Evolutionary conservation across 2,888 invertebrate species (phyloP), one percentile per base, ranked within the genome.

Genomic region (Acanthacorydalis orientalis): DNA sequence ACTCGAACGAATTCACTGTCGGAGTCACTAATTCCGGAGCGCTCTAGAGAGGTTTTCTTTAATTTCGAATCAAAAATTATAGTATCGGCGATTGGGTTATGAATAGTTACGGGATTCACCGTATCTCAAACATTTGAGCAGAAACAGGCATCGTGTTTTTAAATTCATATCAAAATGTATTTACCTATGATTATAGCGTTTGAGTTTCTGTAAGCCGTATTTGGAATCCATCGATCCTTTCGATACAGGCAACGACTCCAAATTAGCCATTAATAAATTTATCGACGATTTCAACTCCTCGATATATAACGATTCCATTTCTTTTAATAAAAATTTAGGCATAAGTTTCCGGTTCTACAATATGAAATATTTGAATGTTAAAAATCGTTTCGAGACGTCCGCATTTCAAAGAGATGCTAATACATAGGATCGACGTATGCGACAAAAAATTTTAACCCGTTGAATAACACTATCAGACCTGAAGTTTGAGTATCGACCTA

Each of bases 301-400:
- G 61, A 97, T 86, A 74, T 95, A 98, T 61, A 99, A 78, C 47
- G 92, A 91, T 72, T 98, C 98, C 98, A 98, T 98, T 73, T 99
- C 98, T 77, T 99, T 99, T 57, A 99, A 78, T 53, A 98, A 95
- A 74, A 98, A 98, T 74, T 92, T 95, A 57, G 98, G 98, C 91
- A 95, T 92, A 61, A 96, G 69, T 70, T 93, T 92, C 58, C 92
- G 84, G 68, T 95, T 93, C 88, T 91, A 67, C 49, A 53, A 44
- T 52, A 44, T 37, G 1, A 37, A 37, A 37, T 2, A 54, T 50
- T 15, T n/a, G n/a, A n/a, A n/a, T n/a, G n/a, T n/a, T n/a, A n/a
- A 31, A 23, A 32, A 3, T n/a, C 10, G 10, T 37, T 37, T 37
- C n/a, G 1, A 7, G 2, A 37, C 14, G n/a, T 37, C 10, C 7